Evolutionary conservation across 2,113 vertebrate species (phyloP).

Genomic region (Passer domesticus): DNA sequence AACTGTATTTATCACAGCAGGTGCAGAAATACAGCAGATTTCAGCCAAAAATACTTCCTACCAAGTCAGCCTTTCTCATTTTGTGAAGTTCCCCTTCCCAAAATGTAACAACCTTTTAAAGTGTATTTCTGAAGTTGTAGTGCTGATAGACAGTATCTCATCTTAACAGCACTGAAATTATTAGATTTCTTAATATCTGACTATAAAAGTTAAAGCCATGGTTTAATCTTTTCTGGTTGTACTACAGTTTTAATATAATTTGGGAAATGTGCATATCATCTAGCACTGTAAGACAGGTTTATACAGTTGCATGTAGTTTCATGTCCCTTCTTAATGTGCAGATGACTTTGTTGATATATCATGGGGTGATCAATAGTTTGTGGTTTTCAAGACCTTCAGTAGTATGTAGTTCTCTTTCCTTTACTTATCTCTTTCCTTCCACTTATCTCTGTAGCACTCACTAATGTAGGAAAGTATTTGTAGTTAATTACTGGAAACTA

Average conservation of each 20-base stretch:
- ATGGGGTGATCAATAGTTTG: neutral
- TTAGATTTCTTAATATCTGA: neutral
- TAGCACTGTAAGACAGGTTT: neutral
- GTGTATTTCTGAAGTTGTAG: neutral
- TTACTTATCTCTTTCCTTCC: neutral
- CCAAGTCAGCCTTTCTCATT: constrained; percentile 7
- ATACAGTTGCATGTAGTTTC: neutral
- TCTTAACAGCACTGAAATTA: neutral
- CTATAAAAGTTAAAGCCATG: neutral
- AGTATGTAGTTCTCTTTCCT: neutral
- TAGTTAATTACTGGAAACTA: neutral
- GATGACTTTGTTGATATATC: neutral
- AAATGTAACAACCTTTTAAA: neutral
- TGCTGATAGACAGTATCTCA: neutral
- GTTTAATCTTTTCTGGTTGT: neutral
- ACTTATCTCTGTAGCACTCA: neutral
- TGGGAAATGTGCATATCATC: neutral
- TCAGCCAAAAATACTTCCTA: constrained; percentile 44
- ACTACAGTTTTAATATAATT: neutral
- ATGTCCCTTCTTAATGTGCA: neutral
- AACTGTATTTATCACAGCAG: constrained; percentile 54
- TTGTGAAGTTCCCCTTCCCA: neutral
- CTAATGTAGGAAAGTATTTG: neutral
- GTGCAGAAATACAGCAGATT: constrained; percentile 32
- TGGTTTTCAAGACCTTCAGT: neutral